A percentile compares a stretch with the other conserved stretches of the same genome.
Conservation (phyloP, 2,888 invertebrate species). For the Agelastica alni region DNA sequence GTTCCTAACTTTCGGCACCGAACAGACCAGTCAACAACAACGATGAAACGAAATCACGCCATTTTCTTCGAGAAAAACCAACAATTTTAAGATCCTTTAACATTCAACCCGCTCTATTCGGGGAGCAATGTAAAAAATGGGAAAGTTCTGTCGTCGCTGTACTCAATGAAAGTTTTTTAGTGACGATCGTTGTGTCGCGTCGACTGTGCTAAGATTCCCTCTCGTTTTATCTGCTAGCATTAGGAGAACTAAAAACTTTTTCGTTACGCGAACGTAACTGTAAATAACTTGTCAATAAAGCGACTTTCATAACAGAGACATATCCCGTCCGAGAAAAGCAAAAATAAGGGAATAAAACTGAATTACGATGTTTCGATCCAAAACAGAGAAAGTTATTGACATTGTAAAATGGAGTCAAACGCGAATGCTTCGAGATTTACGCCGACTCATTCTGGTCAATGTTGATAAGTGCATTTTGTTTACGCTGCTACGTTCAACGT, state of each 20-base stretch:
- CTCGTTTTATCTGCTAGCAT: too few relatives aligned
- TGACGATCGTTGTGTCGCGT: constrained; percentile 3
- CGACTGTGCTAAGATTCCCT: too few relatives aligned
- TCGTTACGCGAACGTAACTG: constrained; percentile 11
- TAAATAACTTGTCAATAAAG: constrained; percentile 22
- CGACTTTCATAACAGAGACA: constrained; percentile 20
- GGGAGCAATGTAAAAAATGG: too few relatives aligned
- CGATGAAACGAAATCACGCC: too few relatives aligned
- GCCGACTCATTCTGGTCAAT: constrained; percentile 17
- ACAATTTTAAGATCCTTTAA: neutral
- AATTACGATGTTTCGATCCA: constrained; percentile 20
- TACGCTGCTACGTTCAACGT: too few relatives aligned
- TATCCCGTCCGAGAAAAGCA: constrained; percentile 11
- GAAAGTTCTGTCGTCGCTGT: too few relatives aligned
- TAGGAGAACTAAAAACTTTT: constrained; percentile 14
- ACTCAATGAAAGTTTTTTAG: too few relatives aligned
- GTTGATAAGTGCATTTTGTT: constrained; percentile 23
- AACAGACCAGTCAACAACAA: too few relatives aligned
- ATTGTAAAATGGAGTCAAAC: constrained; percentile 17
- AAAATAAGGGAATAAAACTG: constrained; percentile 21
- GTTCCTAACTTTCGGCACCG: too few relatives aligned
- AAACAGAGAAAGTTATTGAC: constrained; percentile 28
- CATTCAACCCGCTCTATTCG: too few relatives aligned
- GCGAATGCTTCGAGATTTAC: constrained; percentile 19
- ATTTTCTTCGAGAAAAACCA: neutral